Evolutionary conservation across 53 echinoderm and acorn worm species (phyloP).

Genomic region (Arbacia lixula): DNA sequence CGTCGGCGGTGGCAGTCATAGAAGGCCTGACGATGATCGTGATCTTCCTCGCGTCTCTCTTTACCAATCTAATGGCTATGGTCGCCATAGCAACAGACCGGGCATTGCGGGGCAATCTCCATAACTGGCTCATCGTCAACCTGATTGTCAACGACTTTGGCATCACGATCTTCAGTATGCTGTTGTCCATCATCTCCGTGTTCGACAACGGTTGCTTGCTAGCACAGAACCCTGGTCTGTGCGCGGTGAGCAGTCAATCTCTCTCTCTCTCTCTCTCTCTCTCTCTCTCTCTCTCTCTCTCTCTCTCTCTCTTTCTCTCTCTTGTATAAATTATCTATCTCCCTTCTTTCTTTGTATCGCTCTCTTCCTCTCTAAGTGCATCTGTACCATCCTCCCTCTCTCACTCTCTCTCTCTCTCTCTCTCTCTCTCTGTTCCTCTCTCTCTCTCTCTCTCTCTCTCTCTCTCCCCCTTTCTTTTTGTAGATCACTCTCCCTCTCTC

Average conservation of each 20-base stretch:
- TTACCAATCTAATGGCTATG: neutral
- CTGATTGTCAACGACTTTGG: conserved; percentile 7
- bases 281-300: neutral
- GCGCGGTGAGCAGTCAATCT: neutral
- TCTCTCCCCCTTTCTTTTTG: neutral
- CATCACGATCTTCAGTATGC: neutral
- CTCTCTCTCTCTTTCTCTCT: neutral
- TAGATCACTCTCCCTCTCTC: too few species aligned
- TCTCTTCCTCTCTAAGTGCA: neutral
- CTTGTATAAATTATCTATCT: neutral
- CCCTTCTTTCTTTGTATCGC: neutral
- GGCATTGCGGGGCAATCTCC: neutral
- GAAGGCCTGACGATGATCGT: neutral
- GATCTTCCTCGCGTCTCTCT: conserved; percentile 3
- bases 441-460: neutral
- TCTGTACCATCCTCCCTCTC: neutral
- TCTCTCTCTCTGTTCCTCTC: neutral
- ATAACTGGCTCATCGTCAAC: conserved; percentile 19
- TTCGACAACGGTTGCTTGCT: conserved; percentile 5
- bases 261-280: neutral
- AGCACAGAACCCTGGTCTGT: neutral
- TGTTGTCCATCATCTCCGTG: conserved; percentile 1
- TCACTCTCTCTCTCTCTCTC: neutral
- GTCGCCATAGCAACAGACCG: neutral
- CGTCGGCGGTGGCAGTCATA: conserved; percentile 3